A percentile compares a stretch with the other conserved stretches of the same genome.
Conservation (phyloP, 2,888 invertebrate genomes). For the Trachelus troglodyta region DNA sequence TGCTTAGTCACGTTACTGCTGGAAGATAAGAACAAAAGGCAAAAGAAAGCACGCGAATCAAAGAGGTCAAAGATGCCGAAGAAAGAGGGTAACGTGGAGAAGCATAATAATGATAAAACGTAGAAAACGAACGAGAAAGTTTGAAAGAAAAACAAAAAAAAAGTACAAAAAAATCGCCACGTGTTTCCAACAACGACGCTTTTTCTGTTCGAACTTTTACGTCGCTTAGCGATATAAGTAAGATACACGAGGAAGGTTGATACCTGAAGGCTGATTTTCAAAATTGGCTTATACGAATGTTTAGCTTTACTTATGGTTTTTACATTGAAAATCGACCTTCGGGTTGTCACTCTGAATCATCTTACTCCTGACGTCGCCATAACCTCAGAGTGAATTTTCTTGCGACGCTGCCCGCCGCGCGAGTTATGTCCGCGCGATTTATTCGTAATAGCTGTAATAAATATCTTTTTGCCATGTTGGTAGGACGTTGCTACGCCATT, state of each 20-base stretch:
- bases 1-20: background rate
- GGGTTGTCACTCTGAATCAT: background rate
- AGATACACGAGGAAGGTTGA: background rate
- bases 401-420: background rate
- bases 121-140: background rate
- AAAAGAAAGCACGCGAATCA: background rate
- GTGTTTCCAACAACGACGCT: background rate
- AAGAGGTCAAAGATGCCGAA: background rate
- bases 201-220: background rate
- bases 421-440: background rate
- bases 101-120: background rate
- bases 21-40: background rate
- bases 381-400: background rate
- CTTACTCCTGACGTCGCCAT: background rate
- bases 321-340: background rate
- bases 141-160: background rate
- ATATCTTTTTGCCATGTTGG: background rate
- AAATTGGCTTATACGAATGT: background rate
- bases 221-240: background rate
- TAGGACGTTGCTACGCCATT: background rate
- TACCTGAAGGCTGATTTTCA: background rate
- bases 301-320: background rate
- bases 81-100: background rate
- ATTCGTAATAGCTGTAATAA: background rate
- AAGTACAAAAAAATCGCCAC: background rate